These are phyloP conservation scores for Chrysocyon brachyurus DNA, from an alignment of 2,797 vertebrate genomes.

Conservation along the genomic window DNA sequence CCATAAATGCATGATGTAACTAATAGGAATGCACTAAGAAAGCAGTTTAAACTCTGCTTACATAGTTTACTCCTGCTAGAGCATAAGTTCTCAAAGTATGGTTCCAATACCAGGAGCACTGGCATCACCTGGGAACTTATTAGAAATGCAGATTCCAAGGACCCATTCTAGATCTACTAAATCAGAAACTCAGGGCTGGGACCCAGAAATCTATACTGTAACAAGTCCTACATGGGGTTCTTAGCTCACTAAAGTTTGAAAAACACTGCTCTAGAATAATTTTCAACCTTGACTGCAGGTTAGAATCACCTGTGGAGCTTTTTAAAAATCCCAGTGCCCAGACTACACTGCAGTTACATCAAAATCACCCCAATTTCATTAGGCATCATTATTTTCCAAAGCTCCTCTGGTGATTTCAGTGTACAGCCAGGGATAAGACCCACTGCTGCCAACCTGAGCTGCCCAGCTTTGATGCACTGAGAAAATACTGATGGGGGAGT, in stretches of 20 bases:
- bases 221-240: neutral
- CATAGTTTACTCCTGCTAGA: neutral
- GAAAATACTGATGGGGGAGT: neutral
- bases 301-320: neutral
- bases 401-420: neutral
- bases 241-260: neutral
- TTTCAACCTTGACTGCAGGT: neutral
- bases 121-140: neutral
- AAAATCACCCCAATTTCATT: neutral
- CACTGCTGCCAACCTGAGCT: neutral
- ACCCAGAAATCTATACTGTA: neutral
- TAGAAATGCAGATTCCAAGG: slow-evolving; percentile 2
- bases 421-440: neutral
- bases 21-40: neutral
- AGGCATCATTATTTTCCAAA: neutral
- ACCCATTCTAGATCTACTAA: neutral
- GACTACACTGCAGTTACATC: neutral
- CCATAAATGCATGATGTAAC: neutral
- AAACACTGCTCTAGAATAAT: neutral
- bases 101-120: neutral
- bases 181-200: neutral
- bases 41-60: neutral
- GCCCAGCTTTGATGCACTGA: neutral
- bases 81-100: neutral
- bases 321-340: neutral